Evolutionary conservation across 2,113 vertebrate species (phyloP).

Genomic region (Callipepla squamata): DNA sequence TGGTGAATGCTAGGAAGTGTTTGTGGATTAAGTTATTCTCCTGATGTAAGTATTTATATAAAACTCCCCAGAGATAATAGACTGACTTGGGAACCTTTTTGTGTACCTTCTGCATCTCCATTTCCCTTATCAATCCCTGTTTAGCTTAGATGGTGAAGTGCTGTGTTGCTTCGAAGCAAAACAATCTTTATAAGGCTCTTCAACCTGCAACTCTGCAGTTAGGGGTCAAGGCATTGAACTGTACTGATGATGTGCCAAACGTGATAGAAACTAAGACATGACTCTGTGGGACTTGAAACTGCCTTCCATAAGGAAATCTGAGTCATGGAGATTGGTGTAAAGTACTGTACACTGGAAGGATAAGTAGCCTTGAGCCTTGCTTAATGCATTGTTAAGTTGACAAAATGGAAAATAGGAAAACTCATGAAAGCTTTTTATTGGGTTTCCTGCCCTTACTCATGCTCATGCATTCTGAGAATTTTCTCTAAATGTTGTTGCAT

Average conservation of each 20-base stretch:
- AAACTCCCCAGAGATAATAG: background rate
- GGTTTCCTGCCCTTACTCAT: background rate
- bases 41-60: too few species aligned
- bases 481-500: background rate
- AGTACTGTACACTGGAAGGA: background rate
- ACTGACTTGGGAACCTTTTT: background rate
- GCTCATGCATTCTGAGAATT: background rate
- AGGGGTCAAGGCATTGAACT: background rate
- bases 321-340: background rate
- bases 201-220: background rate
- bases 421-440: background rate
- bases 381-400: background rate
- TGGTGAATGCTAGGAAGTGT: background rate
- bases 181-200: background rate
- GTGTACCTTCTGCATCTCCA: background rate
- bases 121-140: background rate
- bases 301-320: background rate
- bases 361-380: background rate
- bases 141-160: background rate
- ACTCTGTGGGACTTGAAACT: background rate
- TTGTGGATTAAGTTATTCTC: background rate
- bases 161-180: background rate
- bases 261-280: background rate
- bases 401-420: fast-evolving
- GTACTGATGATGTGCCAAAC: background rate